Evolutionary conservation across 2,888 invertebrate genomes (phyloP).

Genomic region (Xestia rhomboidea): DNA sequence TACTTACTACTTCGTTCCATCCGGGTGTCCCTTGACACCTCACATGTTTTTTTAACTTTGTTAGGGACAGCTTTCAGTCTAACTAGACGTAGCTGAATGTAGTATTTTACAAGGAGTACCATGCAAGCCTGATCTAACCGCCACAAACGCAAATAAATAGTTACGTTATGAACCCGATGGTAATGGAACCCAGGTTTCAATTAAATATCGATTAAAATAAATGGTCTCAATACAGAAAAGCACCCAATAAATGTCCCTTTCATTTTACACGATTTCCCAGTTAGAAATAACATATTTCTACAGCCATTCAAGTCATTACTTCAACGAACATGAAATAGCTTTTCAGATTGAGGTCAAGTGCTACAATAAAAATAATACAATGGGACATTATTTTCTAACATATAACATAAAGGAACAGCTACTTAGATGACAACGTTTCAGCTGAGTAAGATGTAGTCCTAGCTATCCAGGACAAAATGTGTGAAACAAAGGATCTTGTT

Average conservation of each 20-base stretch:
- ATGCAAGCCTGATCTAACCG: not conserved
- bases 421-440: constrained; percentile 5
- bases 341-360: constrained; percentile 35
- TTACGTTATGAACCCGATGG: not conserved
- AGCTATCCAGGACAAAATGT: not conserved
- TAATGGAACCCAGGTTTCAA: not conserved
- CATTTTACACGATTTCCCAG: not conserved
- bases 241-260: constrained; percentile 11
- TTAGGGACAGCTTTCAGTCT: not conserved
- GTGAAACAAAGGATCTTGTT: not conserved
- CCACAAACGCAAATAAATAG: not conserved
- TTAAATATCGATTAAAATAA: constrained; percentile 3
- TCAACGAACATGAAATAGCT: constrained; percentile 54
- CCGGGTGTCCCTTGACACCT: no score
- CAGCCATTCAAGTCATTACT: constrained; percentile 27
- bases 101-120: not conserved
- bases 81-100: not conserved
- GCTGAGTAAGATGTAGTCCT: not conserved
- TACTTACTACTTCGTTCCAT: no score
- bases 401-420: not conserved
- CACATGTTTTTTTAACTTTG: not conserved
- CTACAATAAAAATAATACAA: constrained; percentile 44
- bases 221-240: not conserved
- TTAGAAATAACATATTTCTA: constrained; percentile 28
- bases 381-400: constrained; percentile 23